These are phyloP conservation scores for Phyllotis vaccarum DNA, from an alignment of 2,797 vertebrate genomes.

Conservation along the genomic window DNA sequence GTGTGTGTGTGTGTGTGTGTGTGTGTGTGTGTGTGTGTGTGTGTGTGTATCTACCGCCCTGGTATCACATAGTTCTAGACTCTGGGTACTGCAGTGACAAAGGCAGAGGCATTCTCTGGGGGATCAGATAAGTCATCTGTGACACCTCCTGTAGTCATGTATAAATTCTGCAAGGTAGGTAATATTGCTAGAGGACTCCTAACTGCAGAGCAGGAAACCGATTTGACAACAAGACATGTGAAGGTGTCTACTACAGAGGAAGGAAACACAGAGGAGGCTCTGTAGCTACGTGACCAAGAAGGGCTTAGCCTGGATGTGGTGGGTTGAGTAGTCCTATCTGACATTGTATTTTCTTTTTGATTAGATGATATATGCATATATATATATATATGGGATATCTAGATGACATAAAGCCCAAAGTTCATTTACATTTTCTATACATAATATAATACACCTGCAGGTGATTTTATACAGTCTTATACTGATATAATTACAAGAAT, in stretches of 20 bases:
- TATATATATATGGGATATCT: neutral
- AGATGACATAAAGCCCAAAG: neutral
- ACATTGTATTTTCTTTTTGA: neutral
- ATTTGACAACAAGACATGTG: too few species aligned
- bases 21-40: too few species aligned
- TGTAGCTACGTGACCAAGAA: neutral
- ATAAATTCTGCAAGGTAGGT: neutral
- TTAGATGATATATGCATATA: neutral
- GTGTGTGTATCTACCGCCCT: neutral
- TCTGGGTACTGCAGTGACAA: neutral
- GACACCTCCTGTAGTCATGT: neutral
- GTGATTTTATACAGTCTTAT: neutral
- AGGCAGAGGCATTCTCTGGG: neutral
- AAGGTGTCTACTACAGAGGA: neutral
- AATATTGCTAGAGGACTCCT: neutral
- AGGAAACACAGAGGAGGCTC: neutral
- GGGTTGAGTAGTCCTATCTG: neutral
- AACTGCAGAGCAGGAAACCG: neutral
- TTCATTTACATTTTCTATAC: too few species aligned
- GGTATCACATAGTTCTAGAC: neutral
- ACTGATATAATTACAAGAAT: neutral
- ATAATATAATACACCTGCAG: neutral
- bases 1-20: too few species aligned
- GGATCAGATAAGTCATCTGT: neutral
- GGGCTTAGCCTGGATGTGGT: neutral